phyloP scores from a whole-genome alignment of 2,113 vertebrate genomes.

The Cryptotis parvus region DNA sequence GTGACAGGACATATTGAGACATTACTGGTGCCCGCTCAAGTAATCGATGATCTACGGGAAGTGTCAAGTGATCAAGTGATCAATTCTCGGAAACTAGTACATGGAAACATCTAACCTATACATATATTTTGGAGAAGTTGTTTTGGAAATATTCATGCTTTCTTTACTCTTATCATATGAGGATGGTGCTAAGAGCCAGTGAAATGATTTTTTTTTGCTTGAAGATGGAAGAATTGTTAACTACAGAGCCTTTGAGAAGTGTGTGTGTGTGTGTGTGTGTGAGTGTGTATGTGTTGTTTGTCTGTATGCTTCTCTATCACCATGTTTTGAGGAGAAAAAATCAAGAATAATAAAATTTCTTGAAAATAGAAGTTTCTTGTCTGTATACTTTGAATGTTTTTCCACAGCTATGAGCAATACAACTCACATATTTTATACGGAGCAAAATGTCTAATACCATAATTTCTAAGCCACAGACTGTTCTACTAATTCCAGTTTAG shows the following conservation, averaged over 20 bases:
- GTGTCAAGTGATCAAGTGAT: too few species aligned
- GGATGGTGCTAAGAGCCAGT: not conserved
- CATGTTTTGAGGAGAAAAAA: constrained; percentile 19
- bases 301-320: not conserved
- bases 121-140: not conserved
- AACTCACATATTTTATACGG: not conserved
- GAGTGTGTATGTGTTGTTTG: not conserved
- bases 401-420: not conserved
- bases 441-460: constrained; percentile 21
- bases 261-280: not conserved
- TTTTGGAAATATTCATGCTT: not conserved
- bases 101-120: not conserved
- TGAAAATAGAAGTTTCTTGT: constrained; percentile 45
- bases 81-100: too few species aligned
- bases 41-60: too few species aligned
- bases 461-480: not conserved
- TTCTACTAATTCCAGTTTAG: not conserved
- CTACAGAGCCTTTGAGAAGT: not conserved
- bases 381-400: not conserved
- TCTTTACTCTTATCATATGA: not conserved
- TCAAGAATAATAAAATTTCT: not conserved
- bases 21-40: too few species aligned
- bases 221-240: not conserved
- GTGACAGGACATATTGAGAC: too few species aligned
- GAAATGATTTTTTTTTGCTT: not conserved